Evolutionary conservation across 2,888 invertebrate genomes (phyloP).

Genomic region (Polyommatus icarus): DNA sequence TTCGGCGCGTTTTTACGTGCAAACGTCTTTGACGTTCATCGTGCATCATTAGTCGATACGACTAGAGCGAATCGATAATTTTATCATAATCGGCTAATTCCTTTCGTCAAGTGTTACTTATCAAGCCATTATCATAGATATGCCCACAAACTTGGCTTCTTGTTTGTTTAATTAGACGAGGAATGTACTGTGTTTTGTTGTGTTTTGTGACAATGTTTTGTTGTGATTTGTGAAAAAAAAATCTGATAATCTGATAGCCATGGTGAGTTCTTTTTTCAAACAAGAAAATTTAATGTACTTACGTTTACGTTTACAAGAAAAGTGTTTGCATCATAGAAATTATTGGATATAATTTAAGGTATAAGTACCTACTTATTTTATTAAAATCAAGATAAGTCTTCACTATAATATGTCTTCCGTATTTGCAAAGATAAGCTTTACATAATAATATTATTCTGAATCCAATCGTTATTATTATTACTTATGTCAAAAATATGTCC

Average conservation of each 20-base stretch:
- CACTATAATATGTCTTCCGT: slow-evolving; percentile 22
- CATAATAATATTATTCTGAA: neutral
- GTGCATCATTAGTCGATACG: slow-evolving; percentile 47
- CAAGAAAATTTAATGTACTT: too few species aligned
- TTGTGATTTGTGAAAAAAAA: neutral
- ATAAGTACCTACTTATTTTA: too few species aligned
- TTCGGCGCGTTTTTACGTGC: neutral
- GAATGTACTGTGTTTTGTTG: slow-evolving; percentile 34
- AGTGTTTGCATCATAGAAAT: neutral
- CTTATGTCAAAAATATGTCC: neutral
- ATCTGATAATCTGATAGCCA: slow-evolving; percentile 4
- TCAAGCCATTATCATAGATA: slow-evolving; percentile 46
- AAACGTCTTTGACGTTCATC: slow-evolving; percentile 7
- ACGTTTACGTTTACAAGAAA: neutral
- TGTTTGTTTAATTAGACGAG: slow-evolving; percentile 34
- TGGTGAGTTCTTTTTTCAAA: slow-evolving; percentile 30
- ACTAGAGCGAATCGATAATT: slow-evolving; percentile 50
- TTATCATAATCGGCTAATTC: slow-evolving; percentile 59
- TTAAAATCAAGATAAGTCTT: slow-evolving; percentile 9
- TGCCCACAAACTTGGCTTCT: slow-evolving; percentile 33
- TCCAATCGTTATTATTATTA: neutral
- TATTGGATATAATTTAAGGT: neutral
- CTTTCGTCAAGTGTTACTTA: slow-evolving; percentile 60
- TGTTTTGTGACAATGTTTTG: slow-evolving; percentile 35
- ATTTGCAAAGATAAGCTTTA: slow-evolving; percentile 20